Evolutionary conservation across 2,888 invertebrate genomes (phyloP).

Genomic region (Drosophila parthenogenetica): DNA sequence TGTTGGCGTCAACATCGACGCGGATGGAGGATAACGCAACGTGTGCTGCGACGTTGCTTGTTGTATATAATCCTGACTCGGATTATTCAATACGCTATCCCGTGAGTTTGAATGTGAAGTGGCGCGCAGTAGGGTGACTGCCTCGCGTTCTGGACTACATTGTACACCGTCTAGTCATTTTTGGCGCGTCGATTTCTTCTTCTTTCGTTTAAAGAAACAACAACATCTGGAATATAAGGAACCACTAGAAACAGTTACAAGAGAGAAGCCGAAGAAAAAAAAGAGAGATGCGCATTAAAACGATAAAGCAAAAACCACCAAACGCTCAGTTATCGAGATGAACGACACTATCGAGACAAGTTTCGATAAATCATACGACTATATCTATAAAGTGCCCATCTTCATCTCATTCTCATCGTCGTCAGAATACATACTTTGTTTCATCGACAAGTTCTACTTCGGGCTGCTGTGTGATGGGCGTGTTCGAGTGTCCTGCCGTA

Average conservation of each 20-base stretch:
- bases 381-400: conserved; percentile 8
- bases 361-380: too few species aligned
- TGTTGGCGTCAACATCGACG: conserved; percentile 86
- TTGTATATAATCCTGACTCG: conserved; percentile 86
- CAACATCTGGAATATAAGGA: conserved; percentile 91
- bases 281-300: conserved; percentile 71
- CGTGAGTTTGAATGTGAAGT: conserved; percentile 88
- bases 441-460: conserved; percentile 98
- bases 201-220: conserved; percentile 99
- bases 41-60: conserved; percentile 86
- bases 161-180: conserved; percentile 93
- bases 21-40: conserved; percentile 86
- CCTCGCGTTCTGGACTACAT: conserved; percentile 88
- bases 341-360: conserved; percentile 9
- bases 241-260: conserved; percentile 76
- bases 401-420: conserved; percentile 2
- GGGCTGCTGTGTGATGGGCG: conserved; percentile 96
- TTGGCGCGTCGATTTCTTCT: conserved; percentile 97
- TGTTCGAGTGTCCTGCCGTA: conserved; percentile 98
- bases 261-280: conserved; percentile 41
- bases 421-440: conserved; percentile 92
- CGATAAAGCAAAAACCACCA: conserved; percentile 71
- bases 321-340: conserved; percentile 10
- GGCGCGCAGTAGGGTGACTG: conserved; percentile 87
- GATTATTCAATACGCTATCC: conserved; percentile 86